Evolutionary conservation across 2,797 vertebrate genomes (phyloP).

Genomic region (Squalus acanthias): DNA sequence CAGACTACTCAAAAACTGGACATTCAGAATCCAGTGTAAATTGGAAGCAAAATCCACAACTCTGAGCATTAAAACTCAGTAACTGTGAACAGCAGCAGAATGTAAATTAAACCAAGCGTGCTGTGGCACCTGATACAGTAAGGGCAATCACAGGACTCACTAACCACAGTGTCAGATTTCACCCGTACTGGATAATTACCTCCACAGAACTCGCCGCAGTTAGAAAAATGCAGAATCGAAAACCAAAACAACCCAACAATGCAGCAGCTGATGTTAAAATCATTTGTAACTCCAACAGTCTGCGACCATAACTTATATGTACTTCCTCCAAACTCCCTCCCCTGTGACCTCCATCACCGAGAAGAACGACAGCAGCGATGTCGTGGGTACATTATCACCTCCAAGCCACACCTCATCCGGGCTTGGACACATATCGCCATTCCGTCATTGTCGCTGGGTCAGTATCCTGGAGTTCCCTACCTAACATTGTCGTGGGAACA

Average conservation of each 20-base stretch:
- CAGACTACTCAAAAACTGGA: not conserved
- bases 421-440: not conserved
- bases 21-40: not conserved
- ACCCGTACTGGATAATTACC: not conserved
- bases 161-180: not conserved
- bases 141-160: not conserved
- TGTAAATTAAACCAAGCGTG: not conserved
- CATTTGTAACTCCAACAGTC: not conserved
- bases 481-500: not conserved
- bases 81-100: not conserved
- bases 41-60: not conserved
- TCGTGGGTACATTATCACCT: not conserved
- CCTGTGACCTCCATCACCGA: not conserved
- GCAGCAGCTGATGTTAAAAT: not conserved
- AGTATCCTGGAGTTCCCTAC: not conserved
- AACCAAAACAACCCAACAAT: not conserved
- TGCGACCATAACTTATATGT: not conserved
- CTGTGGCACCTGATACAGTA: not conserved
- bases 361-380: too few species aligned
- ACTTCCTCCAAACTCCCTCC: not conserved
- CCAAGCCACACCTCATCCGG: not conserved
- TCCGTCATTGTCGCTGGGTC: not conserved
- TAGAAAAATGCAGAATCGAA: not conserved
- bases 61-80: not conserved
- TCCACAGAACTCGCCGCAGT: not conserved